Evolutionary conservation across 1,140 invertebrate species (phyloP), one percentile per base, ranked within the genome.

Genomic region (Drosophila pseudoobscura): DNA sequence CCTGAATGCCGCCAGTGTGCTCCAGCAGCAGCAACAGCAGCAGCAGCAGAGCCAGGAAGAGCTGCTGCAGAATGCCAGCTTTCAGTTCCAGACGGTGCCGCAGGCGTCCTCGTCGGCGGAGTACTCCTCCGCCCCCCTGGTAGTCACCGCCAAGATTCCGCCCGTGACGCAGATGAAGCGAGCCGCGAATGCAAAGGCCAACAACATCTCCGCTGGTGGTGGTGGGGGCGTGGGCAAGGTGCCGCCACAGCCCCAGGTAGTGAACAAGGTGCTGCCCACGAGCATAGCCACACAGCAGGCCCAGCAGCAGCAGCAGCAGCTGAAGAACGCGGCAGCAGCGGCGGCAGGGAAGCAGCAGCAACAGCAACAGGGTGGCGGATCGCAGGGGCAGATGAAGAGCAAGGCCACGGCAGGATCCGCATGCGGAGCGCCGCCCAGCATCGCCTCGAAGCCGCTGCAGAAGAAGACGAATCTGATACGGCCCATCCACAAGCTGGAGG

Each of bases 251-350:
- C 88, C 73, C 0, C 90, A 91, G 59, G 78, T 90, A 35, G 57
- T 90, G 6, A 91, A 91, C 66, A 89, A 91, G 51, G 89, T 91
- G 52, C 47, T 87, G 52, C 85, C 90, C 17, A 90, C 75, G 13
- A 89, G 59, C 22, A 74, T 82, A 31, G 61, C 61, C 7, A 43
- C 60, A 6, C 79, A 89, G 7, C 79, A 80, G 31, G 47, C 75
- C 0, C 82, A 90, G 13, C 61, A 71, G 1, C 58, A 64, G 35
- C 61, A 64, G 35, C 61, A 71, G 1, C 58, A 64, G 24, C 53
- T 51, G 31, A 57, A 64, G 24, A 46, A 80, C 43, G 6, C 41
- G 9, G 31, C 31, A 39, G 11, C 35, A 35, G 31, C 9, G 11
- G 35, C 35, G 7, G 31, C 31, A 31, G 54, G 61, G 8, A 8